These are phyloP conservation scores for Crossoptilon crossoptilon DNA, from an alignment of 2,797 vertebrate genomes.

Conservation along the genomic window DNA sequence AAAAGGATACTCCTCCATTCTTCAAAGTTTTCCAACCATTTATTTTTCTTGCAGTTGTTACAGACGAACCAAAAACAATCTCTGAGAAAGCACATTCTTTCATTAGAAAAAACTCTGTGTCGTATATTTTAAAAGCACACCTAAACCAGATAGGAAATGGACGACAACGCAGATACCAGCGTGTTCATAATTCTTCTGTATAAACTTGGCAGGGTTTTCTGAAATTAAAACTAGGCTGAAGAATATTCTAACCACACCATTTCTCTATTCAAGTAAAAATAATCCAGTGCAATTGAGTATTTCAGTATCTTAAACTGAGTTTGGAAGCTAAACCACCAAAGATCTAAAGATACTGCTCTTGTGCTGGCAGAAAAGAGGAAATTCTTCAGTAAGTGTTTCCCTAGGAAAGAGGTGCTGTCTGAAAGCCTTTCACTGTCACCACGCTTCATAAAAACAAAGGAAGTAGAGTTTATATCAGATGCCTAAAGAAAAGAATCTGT, in stretches of 20 bases:
- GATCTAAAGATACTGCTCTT: neutral
- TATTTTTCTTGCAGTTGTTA: neutral
- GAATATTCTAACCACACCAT: neutral
- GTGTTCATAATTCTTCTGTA: neutral
- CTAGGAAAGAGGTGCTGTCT: conserved; percentile 21
- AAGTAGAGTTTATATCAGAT: conserved; percentile 26
- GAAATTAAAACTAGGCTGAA: neutral
- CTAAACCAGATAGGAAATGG: neutral
- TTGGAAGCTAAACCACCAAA: neutral
- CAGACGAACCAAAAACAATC: neutral
- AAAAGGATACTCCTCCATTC: neutral
- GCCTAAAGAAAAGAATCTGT: conserved; percentile 42
- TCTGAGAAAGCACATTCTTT: neutral
- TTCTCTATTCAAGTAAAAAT: conserved; percentile 2
- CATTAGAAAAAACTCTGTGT: neutral
- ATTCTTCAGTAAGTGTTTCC: neutral
- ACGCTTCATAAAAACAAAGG: conserved; percentile 24
- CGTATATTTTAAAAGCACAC: conserved; percentile 20
- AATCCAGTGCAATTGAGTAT: neutral
- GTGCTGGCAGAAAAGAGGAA: neutral
- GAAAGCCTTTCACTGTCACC: neutral
- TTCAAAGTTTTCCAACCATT: neutral
- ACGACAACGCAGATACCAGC: rapidly evolving
- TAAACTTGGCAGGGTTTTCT: neutral
- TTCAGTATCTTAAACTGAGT: neutral